Evolutionary conservation across 2,797 vertebrate genomes (phyloP).

Genomic region (Gymnoscopelus braueri): DNA sequence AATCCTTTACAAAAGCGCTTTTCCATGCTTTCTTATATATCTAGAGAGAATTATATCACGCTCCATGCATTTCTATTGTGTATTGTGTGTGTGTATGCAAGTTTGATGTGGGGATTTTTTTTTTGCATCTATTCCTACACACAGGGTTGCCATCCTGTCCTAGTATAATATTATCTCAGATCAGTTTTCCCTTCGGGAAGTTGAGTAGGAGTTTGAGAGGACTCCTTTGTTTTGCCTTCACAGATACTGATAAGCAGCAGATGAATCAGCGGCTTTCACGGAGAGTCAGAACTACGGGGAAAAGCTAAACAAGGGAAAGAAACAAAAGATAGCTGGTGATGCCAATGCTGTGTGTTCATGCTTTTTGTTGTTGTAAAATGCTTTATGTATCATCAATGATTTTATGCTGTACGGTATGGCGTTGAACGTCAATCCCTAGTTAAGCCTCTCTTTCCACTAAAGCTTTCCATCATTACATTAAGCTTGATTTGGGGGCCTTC

Average conservation of each 20-base stretch:
- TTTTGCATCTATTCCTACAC: conserved; percentile 5
- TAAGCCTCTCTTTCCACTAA: neutral
- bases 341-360: conserved; percentile 33
- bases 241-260: conserved; percentile 66
- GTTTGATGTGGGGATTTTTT: conserved; percentile 1
- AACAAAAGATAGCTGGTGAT: conserved; percentile 44
- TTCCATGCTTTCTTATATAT: too few relatives aligned
- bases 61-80: neutral
- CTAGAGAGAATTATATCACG: too few relatives aligned
- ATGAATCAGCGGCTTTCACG: conserved; percentile 64
- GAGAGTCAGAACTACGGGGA: conserved; percentile 64
- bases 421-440: neutral
- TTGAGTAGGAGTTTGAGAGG: conserved; percentile 54
- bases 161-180: conserved; percentile 38
- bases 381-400: conserved; percentile 12
- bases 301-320: conserved; percentile 46
- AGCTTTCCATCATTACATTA: conserved; percentile 23
- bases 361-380: conserved; percentile 9
- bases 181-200: conserved; percentile 59
- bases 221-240: conserved; percentile 71
- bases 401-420: conserved; percentile 18
- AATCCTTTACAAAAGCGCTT: too few relatives aligned
- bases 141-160: conserved; percentile 19
- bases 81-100: neutral
- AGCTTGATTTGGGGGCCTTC: conserved; percentile 41